Evolutionary conservation across 1,140 invertebrate species (phyloP).

Genomic region (Diorhabda carinulata): DNA sequence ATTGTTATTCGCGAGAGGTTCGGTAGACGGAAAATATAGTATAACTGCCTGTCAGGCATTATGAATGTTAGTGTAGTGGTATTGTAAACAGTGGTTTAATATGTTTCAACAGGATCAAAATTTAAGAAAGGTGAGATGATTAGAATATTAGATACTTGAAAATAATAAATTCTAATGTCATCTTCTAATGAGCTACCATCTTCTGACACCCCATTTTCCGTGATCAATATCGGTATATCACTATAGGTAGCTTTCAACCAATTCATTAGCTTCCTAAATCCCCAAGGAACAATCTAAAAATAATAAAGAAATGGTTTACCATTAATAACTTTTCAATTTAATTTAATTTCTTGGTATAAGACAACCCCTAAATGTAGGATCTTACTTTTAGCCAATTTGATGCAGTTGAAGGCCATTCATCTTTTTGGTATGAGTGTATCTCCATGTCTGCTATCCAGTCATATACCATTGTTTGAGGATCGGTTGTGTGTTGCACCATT

Average conservation of each 20-base stretch:
- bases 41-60: too few species aligned
- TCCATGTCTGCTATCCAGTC: constrained; percentile 21
- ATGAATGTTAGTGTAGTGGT: too few species aligned
- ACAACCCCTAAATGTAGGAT: neutral
- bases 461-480: neutral
- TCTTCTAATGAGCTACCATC: constrained; percentile 27
- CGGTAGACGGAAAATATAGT: too few species aligned
- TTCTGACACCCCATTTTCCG: constrained; percentile 64
- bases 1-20: too few species aligned
- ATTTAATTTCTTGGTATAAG: too few species aligned
- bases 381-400: constrained; percentile 27
- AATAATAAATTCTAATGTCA: constrained; percentile 15
- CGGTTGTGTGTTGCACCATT: neutral
- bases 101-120: constrained; percentile 19
- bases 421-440: constrained; percentile 20
- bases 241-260: constrained; percentile 60
- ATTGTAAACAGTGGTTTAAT: too few species aligned
- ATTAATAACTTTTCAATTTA: too few species aligned
- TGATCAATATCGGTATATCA: constrained; percentile 59
- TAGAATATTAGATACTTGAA: constrained; percentile 1
- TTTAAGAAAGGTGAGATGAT: neutral
- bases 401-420: constrained; percentile 28
- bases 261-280: constrained; percentile 55
- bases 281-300: constrained; percentile 52
- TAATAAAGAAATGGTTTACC: too few species aligned